A percentile compares a stretch with the other conserved stretches of the same genome.
phyloP scores from a whole-genome alignment of 2,888 invertebrate species.

The Scelioninae gen. 2 region DNA sequence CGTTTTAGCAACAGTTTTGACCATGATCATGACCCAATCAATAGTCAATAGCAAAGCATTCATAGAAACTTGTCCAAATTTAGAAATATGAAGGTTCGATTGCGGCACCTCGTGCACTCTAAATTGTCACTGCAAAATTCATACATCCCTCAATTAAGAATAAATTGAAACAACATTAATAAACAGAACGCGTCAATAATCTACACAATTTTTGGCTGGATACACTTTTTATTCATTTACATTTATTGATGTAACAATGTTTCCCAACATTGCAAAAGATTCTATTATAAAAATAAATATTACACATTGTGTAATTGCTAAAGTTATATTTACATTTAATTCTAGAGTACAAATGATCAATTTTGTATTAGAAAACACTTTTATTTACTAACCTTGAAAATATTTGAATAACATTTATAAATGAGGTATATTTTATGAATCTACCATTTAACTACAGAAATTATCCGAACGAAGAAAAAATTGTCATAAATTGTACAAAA shows the following conservation, averaged over 20 bases:
- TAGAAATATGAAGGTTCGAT: not conserved
- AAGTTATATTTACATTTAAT: conserved; percentile 6
- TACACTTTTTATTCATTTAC: not conserved
- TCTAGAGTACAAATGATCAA: not conserved
- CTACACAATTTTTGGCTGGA: not conserved
- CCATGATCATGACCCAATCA: conserved; percentile 11
- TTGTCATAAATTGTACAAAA: not conserved
- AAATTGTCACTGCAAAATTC: not conserved
- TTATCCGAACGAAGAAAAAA: not conserved
- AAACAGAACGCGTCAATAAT: not conserved
- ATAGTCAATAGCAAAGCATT: not conserved
- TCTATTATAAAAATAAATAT: not conserved
- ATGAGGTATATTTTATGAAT: not conserved
- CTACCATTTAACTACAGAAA: not conserved
- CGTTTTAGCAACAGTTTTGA: not conserved
- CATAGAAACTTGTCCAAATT: not conserved
- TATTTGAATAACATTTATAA: not conserved
- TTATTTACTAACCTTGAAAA: conserved; percentile 11
- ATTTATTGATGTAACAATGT: not conserved
- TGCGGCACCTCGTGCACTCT: not conserved
- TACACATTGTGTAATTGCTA: not conserved
- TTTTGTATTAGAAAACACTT: conserved; percentile 1
- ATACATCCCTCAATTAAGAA: not conserved
- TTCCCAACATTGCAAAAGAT: not conserved
- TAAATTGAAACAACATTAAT: not conserved